phyloP scores from a whole-genome alignment of 2,888 invertebrate species.

The Sarcophaga variegata region DNA sequence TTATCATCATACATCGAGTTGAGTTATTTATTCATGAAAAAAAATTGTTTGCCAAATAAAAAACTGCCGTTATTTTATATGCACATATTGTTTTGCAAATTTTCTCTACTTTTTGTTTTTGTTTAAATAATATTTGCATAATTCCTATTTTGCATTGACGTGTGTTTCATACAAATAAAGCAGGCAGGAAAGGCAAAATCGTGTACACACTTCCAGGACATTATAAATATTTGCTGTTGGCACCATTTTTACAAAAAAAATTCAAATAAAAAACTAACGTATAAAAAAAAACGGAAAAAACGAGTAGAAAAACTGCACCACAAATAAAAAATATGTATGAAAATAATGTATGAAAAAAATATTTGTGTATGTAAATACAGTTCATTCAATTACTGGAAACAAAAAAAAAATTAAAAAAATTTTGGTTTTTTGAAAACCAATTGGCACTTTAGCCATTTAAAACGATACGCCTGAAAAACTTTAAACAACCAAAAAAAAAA shows the following conservation, averaged over 20 bases:
- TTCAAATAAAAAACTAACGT: slow-evolving; percentile 39
- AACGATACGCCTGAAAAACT: slow-evolving; percentile 41
- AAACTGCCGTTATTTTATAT: background rate
- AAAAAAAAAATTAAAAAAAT: slow-evolving; percentile 7
- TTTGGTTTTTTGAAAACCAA: background rate
- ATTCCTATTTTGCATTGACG: slow-evolving; percentile 8
- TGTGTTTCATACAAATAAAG: background rate
- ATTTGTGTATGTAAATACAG: slow-evolving; percentile 38
- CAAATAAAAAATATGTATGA: background rate
- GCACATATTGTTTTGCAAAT: background rate
- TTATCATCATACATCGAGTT: slow-evolving; percentile 2
- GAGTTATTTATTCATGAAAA: background rate
- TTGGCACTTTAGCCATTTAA: slow-evolving; percentile 51
- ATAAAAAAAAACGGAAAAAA: background rate
- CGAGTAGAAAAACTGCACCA: background rate
- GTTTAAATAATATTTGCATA: slow-evolving; percentile 32
- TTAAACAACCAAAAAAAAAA: background rate
- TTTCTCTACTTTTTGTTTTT: background rate
- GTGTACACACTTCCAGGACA: slow-evolving; percentile 31
- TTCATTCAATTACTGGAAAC: slow-evolving; percentile 37
- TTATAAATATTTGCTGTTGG: slow-evolving; percentile 62
- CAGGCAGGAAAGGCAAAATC: slow-evolving; percentile 1
- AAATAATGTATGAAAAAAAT: background rate
- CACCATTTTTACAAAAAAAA: slow-evolving; percentile 43
- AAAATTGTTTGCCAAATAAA: background rate